These are phyloP conservation scores for Patella ulyssiponensis DNA, from an alignment of 2,888 invertebrate species.

Conservation along the genomic window DNA sequence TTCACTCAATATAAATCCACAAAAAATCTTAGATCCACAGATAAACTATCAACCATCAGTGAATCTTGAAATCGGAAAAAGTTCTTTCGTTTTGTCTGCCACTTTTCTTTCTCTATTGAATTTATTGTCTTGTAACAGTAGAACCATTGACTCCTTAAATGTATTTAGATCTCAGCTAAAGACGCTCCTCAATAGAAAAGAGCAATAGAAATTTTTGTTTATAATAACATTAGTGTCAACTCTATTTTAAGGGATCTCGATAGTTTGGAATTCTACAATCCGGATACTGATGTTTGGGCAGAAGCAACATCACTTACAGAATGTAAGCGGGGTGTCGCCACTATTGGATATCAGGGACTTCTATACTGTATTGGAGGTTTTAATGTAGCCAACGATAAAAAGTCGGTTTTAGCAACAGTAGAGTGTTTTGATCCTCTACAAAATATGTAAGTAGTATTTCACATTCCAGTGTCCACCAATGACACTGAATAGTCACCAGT, in stretches of 20 bases:
- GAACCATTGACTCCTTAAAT: too few species aligned
- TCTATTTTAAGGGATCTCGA: slow-evolving; percentile 39
- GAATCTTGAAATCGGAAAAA: too few species aligned
- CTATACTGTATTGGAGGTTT: slow-evolving; percentile 59
- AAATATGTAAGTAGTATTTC: slow-evolving; percentile 38
- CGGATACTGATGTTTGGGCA: slow-evolving; percentile 47
- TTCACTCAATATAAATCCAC: too few species aligned
- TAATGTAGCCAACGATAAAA: slow-evolving; percentile 37
- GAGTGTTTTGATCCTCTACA: slow-evolving; percentile 57
- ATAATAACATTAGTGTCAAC: neutral
- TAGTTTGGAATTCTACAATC: slow-evolving; percentile 54
- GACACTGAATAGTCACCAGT: too few species aligned
- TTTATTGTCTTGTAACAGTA: too few species aligned
- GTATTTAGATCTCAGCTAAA: too few species aligned
- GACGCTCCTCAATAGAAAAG: too few species aligned
- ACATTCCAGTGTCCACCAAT: slow-evolving; percentile 15
- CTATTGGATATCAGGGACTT: slow-evolving; percentile 43
- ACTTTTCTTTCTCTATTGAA: too few species aligned
- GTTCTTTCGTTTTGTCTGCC: too few species aligned
- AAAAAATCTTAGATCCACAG: too few species aligned
- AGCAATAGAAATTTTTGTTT: too few species aligned
- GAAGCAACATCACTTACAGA: slow-evolving; percentile 44
- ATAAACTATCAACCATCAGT: too few species aligned
- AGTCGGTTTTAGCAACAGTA: slow-evolving; percentile 49
- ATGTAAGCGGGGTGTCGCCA: slow-evolving; percentile 49